These are phyloP conservation scores for Myotis yumanensis DNA, from an alignment of 2,113 vertebrate species.

Conservation along the genomic window DNA sequence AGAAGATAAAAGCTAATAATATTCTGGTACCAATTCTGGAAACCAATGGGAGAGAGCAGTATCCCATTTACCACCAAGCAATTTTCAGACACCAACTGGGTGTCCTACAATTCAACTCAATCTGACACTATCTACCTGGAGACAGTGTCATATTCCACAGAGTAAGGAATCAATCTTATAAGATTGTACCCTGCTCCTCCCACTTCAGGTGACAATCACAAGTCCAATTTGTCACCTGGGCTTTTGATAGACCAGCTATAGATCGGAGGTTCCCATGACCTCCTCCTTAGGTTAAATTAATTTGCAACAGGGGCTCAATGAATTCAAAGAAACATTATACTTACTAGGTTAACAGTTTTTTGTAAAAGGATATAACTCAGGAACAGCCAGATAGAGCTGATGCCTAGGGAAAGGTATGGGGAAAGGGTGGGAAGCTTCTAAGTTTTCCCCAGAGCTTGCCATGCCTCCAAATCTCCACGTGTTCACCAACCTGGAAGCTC, in stretches of 20 bases:
- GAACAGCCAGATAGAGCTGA: background rate
- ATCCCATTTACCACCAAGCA: background rate
- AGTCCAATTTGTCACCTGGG: background rate
- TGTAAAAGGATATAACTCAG: background rate
- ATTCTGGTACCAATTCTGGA: background rate
- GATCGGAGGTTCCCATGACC: background rate
- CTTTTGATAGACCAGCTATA: background rate
- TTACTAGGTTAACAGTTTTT: background rate
- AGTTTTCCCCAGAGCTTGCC: background rate
- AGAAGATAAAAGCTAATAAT: background rate
- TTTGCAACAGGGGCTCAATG: background rate
- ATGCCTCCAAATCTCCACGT: background rate
- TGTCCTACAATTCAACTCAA: background rate
- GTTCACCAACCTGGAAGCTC: background rate
- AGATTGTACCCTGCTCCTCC: background rate
- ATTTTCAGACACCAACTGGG: background rate
- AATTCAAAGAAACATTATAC: background rate
- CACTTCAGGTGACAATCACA: background rate
- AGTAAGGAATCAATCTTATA: background rate
- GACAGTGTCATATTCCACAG: background rate
- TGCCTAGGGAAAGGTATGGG: background rate
- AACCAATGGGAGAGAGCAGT: accelerated
- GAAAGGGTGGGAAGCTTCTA: background rate
- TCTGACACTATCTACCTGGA: background rate
- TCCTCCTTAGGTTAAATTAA: background rate